Percentiles rank a stretch among this genome's conserved stretches.
Evolutionary conservation across 1,140 invertebrate species (phyloP).

Genomic region (Lordiphosa stackelbergi): DNA sequence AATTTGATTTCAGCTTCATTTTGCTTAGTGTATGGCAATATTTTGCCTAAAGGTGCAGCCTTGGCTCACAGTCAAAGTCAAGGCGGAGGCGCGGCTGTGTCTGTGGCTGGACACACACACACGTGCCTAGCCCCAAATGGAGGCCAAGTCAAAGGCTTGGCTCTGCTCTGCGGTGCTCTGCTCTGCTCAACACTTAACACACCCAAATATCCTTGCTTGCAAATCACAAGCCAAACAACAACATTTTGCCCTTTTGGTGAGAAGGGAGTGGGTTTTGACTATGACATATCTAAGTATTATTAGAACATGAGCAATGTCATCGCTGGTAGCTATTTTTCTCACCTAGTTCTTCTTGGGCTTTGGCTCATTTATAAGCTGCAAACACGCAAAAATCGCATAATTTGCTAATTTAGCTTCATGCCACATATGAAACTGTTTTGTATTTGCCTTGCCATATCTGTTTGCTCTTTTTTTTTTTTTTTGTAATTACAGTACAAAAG

Average conservation of each 20-base stretch:
- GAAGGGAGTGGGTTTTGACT: conserved; percentile 9
- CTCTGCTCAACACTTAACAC: conserved; percentile 16
- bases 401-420: conserved; percentile 48
- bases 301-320: conserved; percentile 59
- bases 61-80: conserved; percentile 30
- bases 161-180: conserved; percentile 1
- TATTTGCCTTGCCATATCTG: conserved; percentile 17
- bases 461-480: conserved; percentile 7
- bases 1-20: background rate
- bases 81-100: conserved; percentile 28
- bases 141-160: conserved; percentile 57
- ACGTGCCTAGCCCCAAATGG: conserved; percentile 10
- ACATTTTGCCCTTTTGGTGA: conserved; percentile 15
- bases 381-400: conserved; percentile 59
- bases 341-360: conserved; percentile 21
- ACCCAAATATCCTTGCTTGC: conserved; percentile 49
- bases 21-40: conserved; percentile 9
- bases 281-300: conserved; percentile 50
- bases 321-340: conserved; percentile 30
- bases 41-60: conserved; percentile 20
- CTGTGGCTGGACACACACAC: conserved; percentile 36
- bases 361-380: conserved; percentile 34
- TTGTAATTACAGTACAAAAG: conserved; percentile 46
- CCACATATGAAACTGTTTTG: conserved; percentile 32
- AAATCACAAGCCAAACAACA: conserved; percentile 28